Conservation (phyloP, 2,113 vertebrate genomes). For the Arothron firmamentum region DNA sequence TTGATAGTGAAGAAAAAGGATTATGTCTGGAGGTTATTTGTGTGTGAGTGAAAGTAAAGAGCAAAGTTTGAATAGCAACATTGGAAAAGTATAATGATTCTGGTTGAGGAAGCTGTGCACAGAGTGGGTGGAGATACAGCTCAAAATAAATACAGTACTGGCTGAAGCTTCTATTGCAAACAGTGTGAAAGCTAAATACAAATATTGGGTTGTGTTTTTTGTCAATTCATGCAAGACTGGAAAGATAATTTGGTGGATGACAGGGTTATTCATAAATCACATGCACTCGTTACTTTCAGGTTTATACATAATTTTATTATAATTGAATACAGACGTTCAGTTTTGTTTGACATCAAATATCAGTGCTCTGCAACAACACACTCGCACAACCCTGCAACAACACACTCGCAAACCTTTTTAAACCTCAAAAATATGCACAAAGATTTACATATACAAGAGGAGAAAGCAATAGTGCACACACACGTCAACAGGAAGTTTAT, state of each 20-base stretch:
- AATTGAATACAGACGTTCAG: constrained; percentile 35
- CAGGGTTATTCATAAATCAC: not conserved
- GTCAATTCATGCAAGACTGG: no score
- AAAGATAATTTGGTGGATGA: no score
- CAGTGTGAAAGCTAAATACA: not conserved
- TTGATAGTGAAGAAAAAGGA: no score
- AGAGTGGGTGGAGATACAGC: not conserved
- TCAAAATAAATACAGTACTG: not conserved
- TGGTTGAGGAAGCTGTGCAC: not conserved
- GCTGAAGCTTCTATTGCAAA: not conserved
- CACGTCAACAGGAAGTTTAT: not conserved
- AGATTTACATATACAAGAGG: not conserved
- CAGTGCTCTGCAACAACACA: constrained; percentile 19
- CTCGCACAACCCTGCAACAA: constrained; percentile 3
- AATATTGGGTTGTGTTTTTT: not conserved
- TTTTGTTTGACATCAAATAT: constrained; percentile 35
- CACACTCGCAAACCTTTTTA: not conserved
- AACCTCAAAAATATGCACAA: not conserved
- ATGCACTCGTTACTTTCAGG: constrained; percentile 10
- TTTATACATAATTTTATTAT: constrained; percentile 44
- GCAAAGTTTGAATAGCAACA: not conserved
- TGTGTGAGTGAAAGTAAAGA: not conserved
- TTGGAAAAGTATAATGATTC: not conserved
- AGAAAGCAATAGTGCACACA: not conserved
- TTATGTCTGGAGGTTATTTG: no score